A percentile compares a stretch with the other conserved stretches of the same genome.
These are phyloP conservation scores for Melanchra persicariae DNA, from an alignment of 2,888 invertebrate species.

Conservation along the genomic window DNA sequence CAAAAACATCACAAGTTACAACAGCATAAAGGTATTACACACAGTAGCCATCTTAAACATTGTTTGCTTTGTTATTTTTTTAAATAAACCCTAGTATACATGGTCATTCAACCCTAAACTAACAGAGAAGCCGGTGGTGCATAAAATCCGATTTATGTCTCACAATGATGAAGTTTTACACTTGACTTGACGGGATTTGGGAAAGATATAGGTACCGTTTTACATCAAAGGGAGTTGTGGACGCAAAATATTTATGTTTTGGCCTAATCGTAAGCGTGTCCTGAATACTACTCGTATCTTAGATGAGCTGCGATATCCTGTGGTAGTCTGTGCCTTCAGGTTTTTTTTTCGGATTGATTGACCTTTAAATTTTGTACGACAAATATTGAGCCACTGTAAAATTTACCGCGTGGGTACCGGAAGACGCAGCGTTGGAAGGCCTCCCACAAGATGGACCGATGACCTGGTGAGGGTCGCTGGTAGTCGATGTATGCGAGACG, in stretches of 20 bases:
- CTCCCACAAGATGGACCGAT: too few species aligned
- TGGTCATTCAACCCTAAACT: slow-evolving; percentile 45
- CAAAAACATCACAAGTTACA: slow-evolving; percentile 10
- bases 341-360: too few species aligned
- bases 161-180: slow-evolving; percentile 69
- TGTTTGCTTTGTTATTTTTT: slow-evolving; percentile 45
- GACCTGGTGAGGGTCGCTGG: too few species aligned
- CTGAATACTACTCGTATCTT: neutral
- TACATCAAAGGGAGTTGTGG: slow-evolving; percentile 35
- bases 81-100: slow-evolving; percentile 35
- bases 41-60: slow-evolving; percentile 44
- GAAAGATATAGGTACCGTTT: slow-evolving; percentile 33
- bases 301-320: neutral
- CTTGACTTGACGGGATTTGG: slow-evolving; percentile 57
- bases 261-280: neutral
- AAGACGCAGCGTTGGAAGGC: too few species aligned
- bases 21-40: slow-evolving; percentile 25
- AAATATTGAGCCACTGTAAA: too few species aligned
- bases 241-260: slow-evolving; percentile 39
- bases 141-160: slow-evolving; percentile 55
- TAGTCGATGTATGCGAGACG: too few species aligned
- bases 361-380: too few species aligned
- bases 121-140: slow-evolving; percentile 28
- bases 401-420: too few species aligned
- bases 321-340: too few species aligned